These are phyloP conservation scores for Pandemis heparana DNA, from an alignment of 2,888 invertebrate genomes.

Conservation along the genomic window DNA sequence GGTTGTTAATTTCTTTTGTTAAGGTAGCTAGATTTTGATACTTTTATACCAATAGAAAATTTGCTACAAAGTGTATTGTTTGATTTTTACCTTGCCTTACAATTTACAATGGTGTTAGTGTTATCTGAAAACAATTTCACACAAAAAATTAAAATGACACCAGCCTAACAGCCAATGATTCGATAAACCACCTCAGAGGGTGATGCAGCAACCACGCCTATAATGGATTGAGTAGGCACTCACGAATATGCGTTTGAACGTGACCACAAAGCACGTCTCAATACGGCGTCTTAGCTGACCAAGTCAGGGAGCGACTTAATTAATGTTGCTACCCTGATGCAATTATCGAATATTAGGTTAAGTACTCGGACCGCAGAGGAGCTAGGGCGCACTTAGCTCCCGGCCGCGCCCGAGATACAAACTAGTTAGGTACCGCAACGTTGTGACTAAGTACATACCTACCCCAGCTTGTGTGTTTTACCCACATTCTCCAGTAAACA, in stretches of 20 bases:
- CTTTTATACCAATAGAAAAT: not conserved
- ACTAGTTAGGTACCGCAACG: conserved; percentile 67
- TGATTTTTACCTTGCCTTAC: not conserved
- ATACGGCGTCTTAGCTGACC: conserved; percentile 70
- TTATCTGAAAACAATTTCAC: too few relatives aligned
- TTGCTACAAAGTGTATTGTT: not conserved
- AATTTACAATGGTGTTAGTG: not conserved
- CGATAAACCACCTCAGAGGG: not conserved
- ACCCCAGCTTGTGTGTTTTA: conserved; percentile 25
- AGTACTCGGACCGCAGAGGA: conserved; percentile 69
- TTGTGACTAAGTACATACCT: conserved; percentile 13
- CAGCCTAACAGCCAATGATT: not conserved
- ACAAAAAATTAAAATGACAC: too few relatives aligned
- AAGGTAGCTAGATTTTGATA: conserved; percentile 11
- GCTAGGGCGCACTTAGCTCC: conserved; percentile 73
- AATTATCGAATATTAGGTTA: conserved; percentile 84
- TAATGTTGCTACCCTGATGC: conserved; percentile 77
- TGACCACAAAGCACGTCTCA: conserved; percentile 69
- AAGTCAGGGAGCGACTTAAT: conserved; percentile 73
- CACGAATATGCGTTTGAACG: conserved; percentile 36
- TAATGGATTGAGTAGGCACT: conserved; percentile 28
- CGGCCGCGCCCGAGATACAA: conserved; percentile 67
- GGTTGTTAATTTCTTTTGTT: not conserved
- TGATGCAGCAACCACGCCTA: not conserved
- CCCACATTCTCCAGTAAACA: conserved; percentile 30